Evolutionary conservation across 2,113 vertebrate genomes (phyloP).

Genomic region (Origma solitaria): DNA sequence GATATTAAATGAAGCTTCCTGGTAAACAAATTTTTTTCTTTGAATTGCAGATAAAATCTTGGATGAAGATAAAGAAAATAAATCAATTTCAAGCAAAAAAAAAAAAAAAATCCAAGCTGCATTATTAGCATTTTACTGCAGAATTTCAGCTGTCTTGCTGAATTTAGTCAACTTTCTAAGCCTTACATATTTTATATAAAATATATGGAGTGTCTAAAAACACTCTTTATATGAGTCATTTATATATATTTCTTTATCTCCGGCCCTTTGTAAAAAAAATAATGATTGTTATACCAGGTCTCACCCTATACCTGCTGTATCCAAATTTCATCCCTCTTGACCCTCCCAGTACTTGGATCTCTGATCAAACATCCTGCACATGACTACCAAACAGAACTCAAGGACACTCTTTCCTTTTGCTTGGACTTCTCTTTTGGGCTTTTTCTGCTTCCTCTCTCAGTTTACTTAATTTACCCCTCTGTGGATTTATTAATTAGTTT

Average conservation of each 20-base stretch:
- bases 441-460: not conserved
- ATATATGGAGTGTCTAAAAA: not conserved
- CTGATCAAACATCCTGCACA: not conserved
- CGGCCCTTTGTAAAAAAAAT: not conserved
- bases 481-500: not conserved
- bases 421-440: not conserved
- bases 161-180: not conserved
- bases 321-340: not conserved
- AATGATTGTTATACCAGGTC: not conserved
- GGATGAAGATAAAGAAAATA: not conserved
- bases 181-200: not conserved
- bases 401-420: not conserved
- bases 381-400: not conserved
- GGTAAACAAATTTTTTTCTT: not conserved
- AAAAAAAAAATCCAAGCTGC: not conserved
- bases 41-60: not conserved
- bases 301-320: not conserved
- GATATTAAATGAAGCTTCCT: not conserved
- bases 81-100: not conserved
- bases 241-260: not conserved
- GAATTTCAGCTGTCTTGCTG: not conserved
- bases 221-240: not conserved
- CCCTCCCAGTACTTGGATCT: not conserved
- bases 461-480: not conserved
- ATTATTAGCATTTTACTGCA: not conserved